phyloP scores from a whole-genome alignment of 2,113 vertebrate genomes.

The Dicentrarchus labrax region DNA sequence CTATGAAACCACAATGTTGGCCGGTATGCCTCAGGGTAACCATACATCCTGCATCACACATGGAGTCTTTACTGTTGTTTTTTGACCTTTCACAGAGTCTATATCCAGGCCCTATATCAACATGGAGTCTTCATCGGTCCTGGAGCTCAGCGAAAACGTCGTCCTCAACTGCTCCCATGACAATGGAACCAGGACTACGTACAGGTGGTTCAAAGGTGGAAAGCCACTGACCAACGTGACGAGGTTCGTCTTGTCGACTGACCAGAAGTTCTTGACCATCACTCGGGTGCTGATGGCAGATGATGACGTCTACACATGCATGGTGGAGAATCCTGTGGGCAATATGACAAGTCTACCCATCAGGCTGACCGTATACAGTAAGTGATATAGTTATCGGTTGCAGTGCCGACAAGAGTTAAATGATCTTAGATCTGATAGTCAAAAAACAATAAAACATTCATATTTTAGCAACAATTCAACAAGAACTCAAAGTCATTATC shows the following conservation, averaged over 20 bases:
- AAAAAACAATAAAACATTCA: too few relatives aligned
- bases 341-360: slow-evolving; percentile 88
- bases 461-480: too few relatives aligned
- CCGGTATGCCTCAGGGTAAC: background rate
- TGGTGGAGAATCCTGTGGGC: slow-evolving; percentile 94
- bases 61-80: background rate
- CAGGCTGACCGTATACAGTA: slow-evolving; percentile 93
- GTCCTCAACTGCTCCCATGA: slow-evolving; percentile 93
- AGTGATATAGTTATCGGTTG: slow-evolving; percentile 59
- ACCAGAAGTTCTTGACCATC: slow-evolving; percentile 94
- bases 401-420: background rate
- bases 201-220: slow-evolving; percentile 94
- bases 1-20: background rate
- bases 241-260: slow-evolving; percentile 89
- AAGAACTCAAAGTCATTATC: too few relatives aligned
- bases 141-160: slow-evolving; percentile 93
- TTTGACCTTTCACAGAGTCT: slow-evolving; percentile 83
- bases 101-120: slow-evolving; percentile 90
- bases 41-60: background rate
- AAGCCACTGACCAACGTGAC: slow-evolving; percentile 90
- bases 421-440: too few relatives aligned
- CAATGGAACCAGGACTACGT: slow-evolving; percentile 92
- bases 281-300: slow-evolving; percentile 91
- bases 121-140: slow-evolving; percentile 88
- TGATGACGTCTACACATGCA: slow-evolving; percentile 92